Evolutionary conservation across 2,113 vertebrate species (phyloP), one percentile per base, ranked within the genome.

Genomic region (Salvelinus alpinus): DNA sequence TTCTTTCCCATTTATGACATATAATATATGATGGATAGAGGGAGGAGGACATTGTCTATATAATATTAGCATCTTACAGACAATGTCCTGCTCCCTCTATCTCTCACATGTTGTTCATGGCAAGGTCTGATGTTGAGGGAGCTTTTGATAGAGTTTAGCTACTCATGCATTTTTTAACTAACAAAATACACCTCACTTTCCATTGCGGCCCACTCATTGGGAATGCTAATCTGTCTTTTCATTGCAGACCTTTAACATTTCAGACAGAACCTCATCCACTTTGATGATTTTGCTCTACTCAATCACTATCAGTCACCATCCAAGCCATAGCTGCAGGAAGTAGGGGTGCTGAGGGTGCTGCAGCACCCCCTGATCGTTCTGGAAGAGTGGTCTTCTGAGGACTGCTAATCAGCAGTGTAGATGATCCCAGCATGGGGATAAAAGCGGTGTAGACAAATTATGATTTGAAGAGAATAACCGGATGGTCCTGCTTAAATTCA

Each of bases 111-210:
- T 64, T 67, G 65, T 24, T 65, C 78, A 68, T 6, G 64, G 44
- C 27, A 71, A 70, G 75, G 70, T 79, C n/a, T 20, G 75, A 72
- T 73, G 74, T 77, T 75, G 57, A 76, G 78, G 72, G 83, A 48
- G 64, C 34, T 65, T 67, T 54, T 67, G 38, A 71, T 59, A n/a
- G 68, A 38, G n/a, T 70, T 70, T 9, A 4, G 14, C 16, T 14
- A 73, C 77, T 80, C 72, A 80, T 34, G 31, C 31, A 82, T n/a
- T n/a, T 80, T 60, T 60, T 72, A 29, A 29, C 76, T 24, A 71
- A 77, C 62, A 65, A 77, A 70, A 80, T 70, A 60, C 67, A 60
- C 74, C 73, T 22, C 13, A 7, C 54, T 54, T n/a, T 24, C 34
- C 66, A 57, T 48, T 16, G n/a, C 38, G 34, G 62, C 64, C 24